phyloP scores from a whole-genome alignment of 1,140 invertebrate genomes.

The Drosophila pandora region DNA sequence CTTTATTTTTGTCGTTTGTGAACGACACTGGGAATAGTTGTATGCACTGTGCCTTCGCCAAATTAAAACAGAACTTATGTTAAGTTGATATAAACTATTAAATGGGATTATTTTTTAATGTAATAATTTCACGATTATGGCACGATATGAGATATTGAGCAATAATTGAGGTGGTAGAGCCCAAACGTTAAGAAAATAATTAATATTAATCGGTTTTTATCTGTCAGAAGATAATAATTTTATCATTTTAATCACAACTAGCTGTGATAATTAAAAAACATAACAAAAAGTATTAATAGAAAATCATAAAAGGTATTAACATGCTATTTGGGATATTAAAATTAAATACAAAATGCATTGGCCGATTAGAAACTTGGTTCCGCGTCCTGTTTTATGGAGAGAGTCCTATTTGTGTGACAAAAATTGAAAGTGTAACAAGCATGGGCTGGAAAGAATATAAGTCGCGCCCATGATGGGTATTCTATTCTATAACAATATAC shows the following conservation, averaged over 20 bases:
- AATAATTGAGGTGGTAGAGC: constrained; percentile 6
- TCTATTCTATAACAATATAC: constrained; percentile 63
- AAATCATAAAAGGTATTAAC: not conserved
- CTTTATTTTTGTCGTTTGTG: constrained; percentile 14
- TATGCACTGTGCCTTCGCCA: not conserved
- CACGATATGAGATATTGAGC: constrained; percentile 51
- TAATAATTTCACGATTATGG: constrained; percentile 37
- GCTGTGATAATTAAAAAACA: constrained; percentile 14
- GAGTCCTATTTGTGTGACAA: constrained; percentile 3
- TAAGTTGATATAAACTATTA: constrained; percentile 1
- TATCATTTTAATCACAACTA: not conserved
- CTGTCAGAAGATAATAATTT: not conserved
- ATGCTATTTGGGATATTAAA: not conserved
- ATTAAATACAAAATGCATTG: not conserved
- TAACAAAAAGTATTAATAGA: not conserved
- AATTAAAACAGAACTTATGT: constrained; percentile 11
- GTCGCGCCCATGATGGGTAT: constrained; percentile 19
- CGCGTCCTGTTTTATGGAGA: not conserved
- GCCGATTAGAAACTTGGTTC: not conserved
- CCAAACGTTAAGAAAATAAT: not conserved
- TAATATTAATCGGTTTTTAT: constrained; percentile 3
- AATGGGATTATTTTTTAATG: constrained; percentile 24
- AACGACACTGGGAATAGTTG: constrained; percentile 10
- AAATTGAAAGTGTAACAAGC: constrained; percentile 36
- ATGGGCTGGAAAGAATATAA: constrained; percentile 14